These are phyloP conservation scores for Alentia gelatinosa DNA, from an alignment of 2,888 invertebrate species.

Conservation along the genomic window DNA sequence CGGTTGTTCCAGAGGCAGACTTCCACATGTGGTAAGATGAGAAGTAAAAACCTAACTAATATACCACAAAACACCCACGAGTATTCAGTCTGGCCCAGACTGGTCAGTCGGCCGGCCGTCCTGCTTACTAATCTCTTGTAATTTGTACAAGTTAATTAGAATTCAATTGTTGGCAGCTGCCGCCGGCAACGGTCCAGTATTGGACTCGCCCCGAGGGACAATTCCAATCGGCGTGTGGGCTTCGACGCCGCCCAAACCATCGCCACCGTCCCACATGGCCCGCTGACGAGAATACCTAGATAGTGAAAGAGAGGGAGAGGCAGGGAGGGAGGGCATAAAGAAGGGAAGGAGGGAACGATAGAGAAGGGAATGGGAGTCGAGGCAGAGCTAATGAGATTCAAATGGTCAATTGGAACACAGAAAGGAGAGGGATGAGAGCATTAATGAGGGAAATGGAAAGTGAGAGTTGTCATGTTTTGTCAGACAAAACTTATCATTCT, in stretches of 20 bases:
- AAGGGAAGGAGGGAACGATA: not conserved
- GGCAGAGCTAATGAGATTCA: not conserved
- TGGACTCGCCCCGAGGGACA: slow-evolving; percentile 16
- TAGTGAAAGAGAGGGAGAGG: not conserved
- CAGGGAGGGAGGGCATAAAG: not conserved
- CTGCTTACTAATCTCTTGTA: slow-evolving; percentile 41
- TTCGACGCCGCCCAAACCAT: not conserved
- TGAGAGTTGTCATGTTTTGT: no score
- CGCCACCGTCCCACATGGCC: not conserved
- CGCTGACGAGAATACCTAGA: not conserved
- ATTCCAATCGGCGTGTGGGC: not conserved
- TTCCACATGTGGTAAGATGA: no score
- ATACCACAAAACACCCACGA: not conserved
- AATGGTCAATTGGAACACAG: not conserved
- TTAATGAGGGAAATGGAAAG: not conserved
- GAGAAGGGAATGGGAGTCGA: not conserved
- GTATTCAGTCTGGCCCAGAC: not conserved
- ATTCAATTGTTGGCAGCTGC: slow-evolving; percentile 50
- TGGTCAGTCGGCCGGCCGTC: not conserved
- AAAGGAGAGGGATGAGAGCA: not conserved
- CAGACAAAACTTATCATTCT: no score
- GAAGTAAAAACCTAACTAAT: not conserved
- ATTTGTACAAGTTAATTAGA: slow-evolving; percentile 45
- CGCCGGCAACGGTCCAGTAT: not conserved
- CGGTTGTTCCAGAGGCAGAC: no score